A percentile compares a stretch with the other conserved stretches of the same genome.
These are phyloP conservation scores for Tricholauxania praeusta DNA, from an alignment of 2,888 invertebrate species.

Conservation along the genomic window DNA sequence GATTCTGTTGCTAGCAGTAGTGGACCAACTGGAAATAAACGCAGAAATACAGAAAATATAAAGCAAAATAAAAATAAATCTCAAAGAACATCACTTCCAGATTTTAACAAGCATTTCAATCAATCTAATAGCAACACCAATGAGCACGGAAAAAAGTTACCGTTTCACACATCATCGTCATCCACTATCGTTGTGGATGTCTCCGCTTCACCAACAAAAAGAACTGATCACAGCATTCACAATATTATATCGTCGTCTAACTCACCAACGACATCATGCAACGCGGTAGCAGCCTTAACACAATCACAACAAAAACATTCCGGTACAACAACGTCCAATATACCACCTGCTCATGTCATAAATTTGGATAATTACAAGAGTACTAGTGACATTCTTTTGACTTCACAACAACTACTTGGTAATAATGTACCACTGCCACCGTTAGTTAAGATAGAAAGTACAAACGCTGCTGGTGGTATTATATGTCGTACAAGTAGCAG, in stretches of 20 bases:
- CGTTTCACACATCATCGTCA: slow-evolving; percentile 43
- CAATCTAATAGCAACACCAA: slow-evolving; percentile 25
- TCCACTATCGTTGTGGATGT: slow-evolving; percentile 47
- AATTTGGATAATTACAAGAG: slow-evolving; percentile 65
- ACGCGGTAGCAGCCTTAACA: slow-evolving; percentile 13
- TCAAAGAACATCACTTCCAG: slow-evolving; percentile 37
- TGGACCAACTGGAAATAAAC: slow-evolving; percentile 56
- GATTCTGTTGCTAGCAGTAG: slow-evolving; percentile 59
- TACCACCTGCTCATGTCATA: slow-evolving; percentile 59
- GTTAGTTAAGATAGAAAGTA: not conserved
- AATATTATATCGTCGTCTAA: slow-evolving; percentile 57
- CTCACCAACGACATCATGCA: slow-evolving; percentile 43
- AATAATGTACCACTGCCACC: not conserved
- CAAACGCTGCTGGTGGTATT: slow-evolving; percentile 6
- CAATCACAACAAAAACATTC: slow-evolving; percentile 45
- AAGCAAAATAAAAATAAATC: slow-evolving; percentile 41
- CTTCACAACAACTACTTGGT: slow-evolving; percentile 61
- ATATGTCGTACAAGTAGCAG: slow-evolving; percentile 60
- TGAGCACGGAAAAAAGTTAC: slow-evolving; percentile 31
- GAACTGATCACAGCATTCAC: slow-evolving; percentile 64
- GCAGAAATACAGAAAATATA: slow-evolving; percentile 44
- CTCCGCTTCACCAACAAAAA: slow-evolving; percentile 55
- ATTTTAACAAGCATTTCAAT: slow-evolving; percentile 34
- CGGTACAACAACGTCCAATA: slow-evolving; percentile 40
- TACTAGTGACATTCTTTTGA: slow-evolving; percentile 62